phyloP scores from a whole-genome alignment of 2,113 vertebrate species.

The Motacilla alba region DNA sequence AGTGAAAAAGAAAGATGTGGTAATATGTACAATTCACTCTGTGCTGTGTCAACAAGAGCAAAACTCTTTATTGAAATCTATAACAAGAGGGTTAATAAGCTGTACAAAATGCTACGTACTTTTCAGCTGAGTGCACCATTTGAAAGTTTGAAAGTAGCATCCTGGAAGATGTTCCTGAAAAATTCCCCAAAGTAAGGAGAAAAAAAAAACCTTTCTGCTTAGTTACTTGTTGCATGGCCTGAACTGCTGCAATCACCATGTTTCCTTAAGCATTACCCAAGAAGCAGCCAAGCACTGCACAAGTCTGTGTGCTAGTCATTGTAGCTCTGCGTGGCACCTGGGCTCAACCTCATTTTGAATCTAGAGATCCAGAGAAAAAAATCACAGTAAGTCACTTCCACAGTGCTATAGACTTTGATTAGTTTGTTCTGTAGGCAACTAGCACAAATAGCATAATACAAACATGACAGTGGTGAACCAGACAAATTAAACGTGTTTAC shows the following conservation, averaged over 20 bases:
- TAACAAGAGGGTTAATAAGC: background rate
- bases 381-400: background rate
- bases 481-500: background rate
- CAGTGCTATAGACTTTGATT: background rate
- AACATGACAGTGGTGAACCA: background rate
- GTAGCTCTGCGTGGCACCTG: fast-evolving
- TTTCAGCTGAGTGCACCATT: background rate
- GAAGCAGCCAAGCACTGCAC: background rate
- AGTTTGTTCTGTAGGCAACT: background rate
- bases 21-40: background rate
- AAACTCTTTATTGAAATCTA: background rate
- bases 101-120: background rate
- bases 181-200: background rate
- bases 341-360: background rate
- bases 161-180: background rate
- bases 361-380: background rate
- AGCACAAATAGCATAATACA: background rate
- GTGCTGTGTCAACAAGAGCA: background rate
- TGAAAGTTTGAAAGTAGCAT: background rate
- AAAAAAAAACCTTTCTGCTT: background rate
- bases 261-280: background rate
- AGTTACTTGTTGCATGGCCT: background rate
- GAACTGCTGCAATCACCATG: background rate
- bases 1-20: background rate
- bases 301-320: background rate